Evolutionary conservation across 2,888 invertebrate genomes (phyloP), one percentile per base, ranked within the genome.

Genomic region (Limulus polyphemus): DNA sequence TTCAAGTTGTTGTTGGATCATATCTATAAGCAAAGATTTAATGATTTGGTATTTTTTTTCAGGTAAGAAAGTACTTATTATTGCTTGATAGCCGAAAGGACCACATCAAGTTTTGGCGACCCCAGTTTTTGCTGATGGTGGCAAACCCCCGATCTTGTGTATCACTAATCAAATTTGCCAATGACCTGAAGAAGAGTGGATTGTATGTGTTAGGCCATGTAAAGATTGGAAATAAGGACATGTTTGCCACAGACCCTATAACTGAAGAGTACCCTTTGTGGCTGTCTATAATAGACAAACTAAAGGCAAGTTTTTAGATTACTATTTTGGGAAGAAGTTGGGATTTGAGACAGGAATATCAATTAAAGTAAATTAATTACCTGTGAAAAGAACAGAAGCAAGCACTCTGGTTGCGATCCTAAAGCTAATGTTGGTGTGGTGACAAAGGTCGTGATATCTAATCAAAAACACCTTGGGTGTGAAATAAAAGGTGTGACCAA

Each of bases 31-130:
- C 32, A 32, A 32, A 32, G 32, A 32, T 4, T 32, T 32, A 32
- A 32, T 32, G 2, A 32, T n/a, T n/a, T n/a, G n/a, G n/a, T n/a
- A n/a, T n/a, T 56, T n/a, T 47, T 7, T 49, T 58, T 10, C 75
- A 87, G 84, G 89, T 94, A 11, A 82, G 99, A 54, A 99, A 99
- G 76, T 99, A 99, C 78, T 81, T 99, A 11, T 80, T 99, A 0
- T 84, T 99, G 77, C 77, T 99, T 75, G 99, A 99, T 77, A 88
- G 90, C 0, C 83, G 99, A 0, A 95, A 99, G 69, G 91, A 95
- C 74, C 99, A 99, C 77, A 97, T 99, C 2, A 98, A 98, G 79
- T 99, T 94, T 78, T 99, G 99, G 99, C 81, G 98, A 2, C 98
- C 98, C 0, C 98, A 99, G 80, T 88, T 99, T 79, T 78, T 99